These are phyloP conservation scores for Anneissia japonica DNA, from an alignment of 35 echinoderm and acorn worm genomes.

Conservation along the genomic window DNA sequence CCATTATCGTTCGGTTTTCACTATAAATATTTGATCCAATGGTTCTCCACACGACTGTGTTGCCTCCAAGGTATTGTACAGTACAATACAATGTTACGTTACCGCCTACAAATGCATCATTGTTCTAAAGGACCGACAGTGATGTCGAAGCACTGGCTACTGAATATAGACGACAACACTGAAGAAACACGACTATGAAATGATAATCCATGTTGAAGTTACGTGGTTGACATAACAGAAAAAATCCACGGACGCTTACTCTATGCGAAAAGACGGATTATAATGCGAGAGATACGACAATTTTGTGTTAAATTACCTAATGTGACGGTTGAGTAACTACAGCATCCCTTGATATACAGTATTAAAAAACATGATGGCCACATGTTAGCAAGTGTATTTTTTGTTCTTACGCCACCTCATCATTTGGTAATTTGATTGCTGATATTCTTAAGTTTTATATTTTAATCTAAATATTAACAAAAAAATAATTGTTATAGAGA, in stretches of 20 bases:
- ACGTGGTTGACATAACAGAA: too few relatives aligned
- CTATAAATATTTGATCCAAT: background rate
- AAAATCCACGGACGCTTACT: too few relatives aligned
- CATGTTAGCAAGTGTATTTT: too few relatives aligned
- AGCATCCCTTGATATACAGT: too few relatives aligned
- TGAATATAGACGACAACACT: background rate
- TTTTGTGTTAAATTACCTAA: background rate
- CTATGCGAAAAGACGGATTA: background rate
- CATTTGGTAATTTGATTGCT: too few relatives aligned
- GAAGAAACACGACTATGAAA: background rate
- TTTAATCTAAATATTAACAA: too few relatives aligned
- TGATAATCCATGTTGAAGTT: background rate
- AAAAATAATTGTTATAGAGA: too few relatives aligned
- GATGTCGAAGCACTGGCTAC: background rate
- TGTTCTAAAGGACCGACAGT: background rate
- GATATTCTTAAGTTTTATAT: too few relatives aligned
- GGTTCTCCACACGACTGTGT: background rate
- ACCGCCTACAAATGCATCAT: background rate
- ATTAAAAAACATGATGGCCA: too few relatives aligned
- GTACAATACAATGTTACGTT: background rate
- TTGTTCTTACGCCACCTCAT: too few relatives aligned
- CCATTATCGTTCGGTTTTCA: background rate
- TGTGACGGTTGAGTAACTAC: background rate
- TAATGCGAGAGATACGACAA: background rate
- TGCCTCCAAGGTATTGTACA: background rate